Evolutionary conservation across 2,888 invertebrate genomes (phyloP), one percentile per base, ranked within the genome.

Genomic region (Andrena hattorfiana): DNA sequence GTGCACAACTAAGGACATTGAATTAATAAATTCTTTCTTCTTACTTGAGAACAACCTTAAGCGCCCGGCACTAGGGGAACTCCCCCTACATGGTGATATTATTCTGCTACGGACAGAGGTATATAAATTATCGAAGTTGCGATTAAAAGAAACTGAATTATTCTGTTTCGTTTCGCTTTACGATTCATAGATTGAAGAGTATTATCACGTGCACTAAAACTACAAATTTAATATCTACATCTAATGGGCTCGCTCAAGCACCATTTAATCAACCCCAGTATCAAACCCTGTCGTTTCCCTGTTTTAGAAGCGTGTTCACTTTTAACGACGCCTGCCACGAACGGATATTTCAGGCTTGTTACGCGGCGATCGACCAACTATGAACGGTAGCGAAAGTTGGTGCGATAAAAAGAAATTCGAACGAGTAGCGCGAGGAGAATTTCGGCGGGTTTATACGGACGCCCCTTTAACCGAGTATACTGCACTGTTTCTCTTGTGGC

Each of bases 401-500:
- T 56, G 56, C 75, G 76, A 75, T 76, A 62, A 71, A 60, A 77
- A 70, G 63, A 60, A 69, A 73, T 77, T 75, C 74, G 72, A 51
- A 56, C 51, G 62, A 64, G 70, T 23, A 20, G 49, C 30, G 77
- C 32, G 63, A 64, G 71, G 42, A 75, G 75, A 86, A 86, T 81
- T 86, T 81, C 56, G 69, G 66, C 35, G 68, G 56, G 42, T 80
- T 83, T 83, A 79, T 78, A 78, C 62, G 75, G 51, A 60, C 70
- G 69, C 59, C 35, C 66, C 70, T 84, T 42, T 78, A 76, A 71
- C 56, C 75, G 69, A 70, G 84, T 87, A 86, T 88, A 88, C 88
- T 82, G 86, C 79, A 87, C 81, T 87, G 85, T 84, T 87, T 81
- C 76, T 85, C 83, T 84, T 83, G 87, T 86, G 87, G 87, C 90